Evolutionary conservation across 2,888 invertebrate genomes (phyloP).

Genomic region (Noctua fimbriata): DNA sequence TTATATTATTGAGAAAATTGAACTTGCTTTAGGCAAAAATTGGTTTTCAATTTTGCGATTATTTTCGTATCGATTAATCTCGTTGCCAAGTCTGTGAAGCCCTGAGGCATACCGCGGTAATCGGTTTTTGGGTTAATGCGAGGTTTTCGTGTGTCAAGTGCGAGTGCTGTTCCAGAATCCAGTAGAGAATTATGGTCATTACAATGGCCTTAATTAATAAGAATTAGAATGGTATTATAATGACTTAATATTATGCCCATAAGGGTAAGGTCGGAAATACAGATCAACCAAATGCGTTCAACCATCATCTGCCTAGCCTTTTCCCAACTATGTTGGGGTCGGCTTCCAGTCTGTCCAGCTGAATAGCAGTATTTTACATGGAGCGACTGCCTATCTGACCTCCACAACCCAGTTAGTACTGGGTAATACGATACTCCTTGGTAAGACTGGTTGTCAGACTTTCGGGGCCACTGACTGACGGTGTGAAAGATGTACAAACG

Average conservation of each 20-base stretch:
- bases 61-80: constrained; percentile 8
- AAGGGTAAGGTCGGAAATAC: background rate
- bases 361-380: too few relatives aligned
- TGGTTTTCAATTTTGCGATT: background rate
- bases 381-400: too few relatives aligned
- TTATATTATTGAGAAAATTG: constrained; percentile 9
- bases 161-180: background rate
- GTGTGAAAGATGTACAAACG: too few relatives aligned
- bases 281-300: background rate
- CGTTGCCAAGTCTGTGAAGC: background rate
- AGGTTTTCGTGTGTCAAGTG: constrained; percentile 4
- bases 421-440: too few relatives aligned
- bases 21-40: background rate
- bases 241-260: background rate
- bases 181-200: constrained; percentile 6
- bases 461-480: too few relatives aligned
- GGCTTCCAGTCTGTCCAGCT: too few relatives aligned
- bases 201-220: background rate
- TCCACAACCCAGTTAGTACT: too few relatives aligned
- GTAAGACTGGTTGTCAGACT: too few relatives aligned
- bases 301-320: too few relatives aligned
- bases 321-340: too few relatives aligned
- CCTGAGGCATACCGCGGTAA: constrained; percentile 5
- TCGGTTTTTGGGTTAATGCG: background rate
- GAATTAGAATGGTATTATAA: constrained; percentile 2